phyloP scores from a whole-genome alignment of 2,888 invertebrate species.

The Cecidostiba fungosa region DNA sequence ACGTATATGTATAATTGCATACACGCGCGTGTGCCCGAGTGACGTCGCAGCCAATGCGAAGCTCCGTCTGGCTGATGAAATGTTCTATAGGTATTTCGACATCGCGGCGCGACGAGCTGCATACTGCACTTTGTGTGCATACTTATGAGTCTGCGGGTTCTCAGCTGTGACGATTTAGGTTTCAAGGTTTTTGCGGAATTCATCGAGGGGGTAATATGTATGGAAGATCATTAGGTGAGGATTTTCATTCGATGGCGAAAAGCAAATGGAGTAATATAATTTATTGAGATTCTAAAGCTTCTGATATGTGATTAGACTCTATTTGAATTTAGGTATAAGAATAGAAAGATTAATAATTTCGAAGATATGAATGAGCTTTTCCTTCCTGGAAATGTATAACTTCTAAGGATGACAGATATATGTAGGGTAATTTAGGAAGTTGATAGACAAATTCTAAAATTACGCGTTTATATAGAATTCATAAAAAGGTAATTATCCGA shows the following conservation, averaged over 20 bases:
- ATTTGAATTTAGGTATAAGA: neutral
- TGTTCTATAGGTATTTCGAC: neutral
- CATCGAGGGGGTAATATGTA: neutral
- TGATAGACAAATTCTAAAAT: no score
- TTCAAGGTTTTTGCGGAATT: neutral
- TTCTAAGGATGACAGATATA: no score
- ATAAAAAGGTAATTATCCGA: neutral
- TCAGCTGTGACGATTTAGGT: neutral
- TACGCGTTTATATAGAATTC: neutral
- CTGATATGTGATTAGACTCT: neutral
- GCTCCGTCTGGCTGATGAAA: constrained; percentile 27
- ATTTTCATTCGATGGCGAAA: neutral
- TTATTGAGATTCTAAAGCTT: neutral
- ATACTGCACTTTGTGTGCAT: neutral
- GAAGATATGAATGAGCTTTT: neutral
- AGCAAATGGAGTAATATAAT: neutral
- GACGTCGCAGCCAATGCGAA: neutral
- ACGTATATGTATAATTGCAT: neutral
- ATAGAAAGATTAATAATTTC: neutral
- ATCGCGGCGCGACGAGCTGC: neutral
- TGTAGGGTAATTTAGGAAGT: no score
- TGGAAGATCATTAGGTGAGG: neutral
- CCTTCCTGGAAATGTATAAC: neutral
- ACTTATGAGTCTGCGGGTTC: neutral
- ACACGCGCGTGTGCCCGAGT: neutral